phyloP scores from a whole-genome alignment of 1,140 invertebrate genomes.

The Bombus confusus region DNA sequence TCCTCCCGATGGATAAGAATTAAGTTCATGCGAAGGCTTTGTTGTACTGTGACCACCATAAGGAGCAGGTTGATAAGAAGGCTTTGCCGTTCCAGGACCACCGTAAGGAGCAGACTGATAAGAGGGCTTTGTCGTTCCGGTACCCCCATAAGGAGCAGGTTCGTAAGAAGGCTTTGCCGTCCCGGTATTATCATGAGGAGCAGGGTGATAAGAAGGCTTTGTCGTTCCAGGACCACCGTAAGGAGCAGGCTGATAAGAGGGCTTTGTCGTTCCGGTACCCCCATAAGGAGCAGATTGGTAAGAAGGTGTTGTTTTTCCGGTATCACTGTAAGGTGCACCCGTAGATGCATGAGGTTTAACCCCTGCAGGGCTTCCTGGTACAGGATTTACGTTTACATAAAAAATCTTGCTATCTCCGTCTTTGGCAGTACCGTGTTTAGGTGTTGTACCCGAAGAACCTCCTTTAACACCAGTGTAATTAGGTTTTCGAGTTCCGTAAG shows the following conservation, averaged over 20 bases:
- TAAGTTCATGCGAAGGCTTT: not conserved
- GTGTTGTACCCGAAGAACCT: not conserved
- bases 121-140: not conserved
- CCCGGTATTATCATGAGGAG: not conserved
- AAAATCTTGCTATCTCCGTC: slow-evolving; percentile 31
- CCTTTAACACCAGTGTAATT: slow-evolving; percentile 6
- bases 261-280: not conserved
- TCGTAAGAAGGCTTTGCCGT: not conserved
- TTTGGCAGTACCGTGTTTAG: not conserved
- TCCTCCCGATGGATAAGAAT: not conserved
- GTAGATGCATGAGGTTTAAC: not conserved
- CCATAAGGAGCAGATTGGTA: slow-evolving; percentile 9
- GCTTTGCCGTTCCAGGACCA: not conserved
- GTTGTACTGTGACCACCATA: not conserved
- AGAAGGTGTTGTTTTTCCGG: not conserved
- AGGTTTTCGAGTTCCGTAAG: not conserved
- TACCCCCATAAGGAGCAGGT: not conserved
- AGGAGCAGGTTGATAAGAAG: not conserved
- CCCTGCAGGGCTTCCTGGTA: not conserved
- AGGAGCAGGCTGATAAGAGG: slow-evolving; percentile 10
- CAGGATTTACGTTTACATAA: slow-evolving; percentile 32
- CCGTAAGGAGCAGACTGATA: not conserved
- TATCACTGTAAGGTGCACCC: not conserved
- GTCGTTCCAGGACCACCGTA: not conserved
- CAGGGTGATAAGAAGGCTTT: not conserved